Percentiles rank a stretch among this genome's conserved stretches.
These are phyloP conservation scores for Hylyphantes graminicola DNA, from an alignment of 1,140 invertebrate genomes.

Conservation along the genomic window DNA sequence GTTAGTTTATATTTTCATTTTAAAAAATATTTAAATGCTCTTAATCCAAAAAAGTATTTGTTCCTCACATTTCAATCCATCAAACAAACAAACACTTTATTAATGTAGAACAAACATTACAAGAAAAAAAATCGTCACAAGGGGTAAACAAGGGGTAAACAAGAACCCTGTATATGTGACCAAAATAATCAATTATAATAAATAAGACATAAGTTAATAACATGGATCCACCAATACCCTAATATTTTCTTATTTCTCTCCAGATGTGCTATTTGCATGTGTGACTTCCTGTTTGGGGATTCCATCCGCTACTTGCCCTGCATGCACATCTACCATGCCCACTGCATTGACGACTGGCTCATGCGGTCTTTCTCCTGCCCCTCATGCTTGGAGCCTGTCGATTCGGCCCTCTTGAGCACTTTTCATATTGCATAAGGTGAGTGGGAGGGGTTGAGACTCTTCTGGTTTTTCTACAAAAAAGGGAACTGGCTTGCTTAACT, in stretches of 20 bases:
- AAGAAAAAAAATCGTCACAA: too few relatives aligned
- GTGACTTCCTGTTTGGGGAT: constrained; percentile 85
- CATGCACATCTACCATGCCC: constrained; percentile 91
- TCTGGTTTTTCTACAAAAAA: background rate
- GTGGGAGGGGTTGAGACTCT: background rate
- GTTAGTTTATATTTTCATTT: too few relatives aligned
- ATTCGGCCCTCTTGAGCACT: constrained; percentile 86
- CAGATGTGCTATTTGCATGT: constrained; percentile 91
- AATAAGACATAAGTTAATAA: too few relatives aligned
- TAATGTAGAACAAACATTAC: too few relatives aligned
- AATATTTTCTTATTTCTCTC: background rate
- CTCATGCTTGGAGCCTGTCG: constrained; percentile 92
- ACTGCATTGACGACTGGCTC: constrained; percentile 91
- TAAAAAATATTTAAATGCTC: too few relatives aligned
- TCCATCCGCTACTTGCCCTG: constrained; percentile 87
- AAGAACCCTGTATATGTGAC: too few relatives aligned
- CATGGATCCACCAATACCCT: background rate
- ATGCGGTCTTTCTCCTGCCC: constrained; percentile 90
- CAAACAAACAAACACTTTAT: too few relatives aligned
- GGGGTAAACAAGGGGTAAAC: too few relatives aligned
- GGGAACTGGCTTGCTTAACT: too few relatives aligned
- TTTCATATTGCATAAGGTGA: constrained; percentile 69
- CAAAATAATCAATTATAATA: too few relatives aligned
- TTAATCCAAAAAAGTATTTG: too few relatives aligned
- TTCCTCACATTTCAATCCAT: too few relatives aligned